These are phyloP conservation scores for Eupeodes luniger DNA, from an alignment of 2,888 invertebrate genomes.

Conservation along the genomic window DNA sequence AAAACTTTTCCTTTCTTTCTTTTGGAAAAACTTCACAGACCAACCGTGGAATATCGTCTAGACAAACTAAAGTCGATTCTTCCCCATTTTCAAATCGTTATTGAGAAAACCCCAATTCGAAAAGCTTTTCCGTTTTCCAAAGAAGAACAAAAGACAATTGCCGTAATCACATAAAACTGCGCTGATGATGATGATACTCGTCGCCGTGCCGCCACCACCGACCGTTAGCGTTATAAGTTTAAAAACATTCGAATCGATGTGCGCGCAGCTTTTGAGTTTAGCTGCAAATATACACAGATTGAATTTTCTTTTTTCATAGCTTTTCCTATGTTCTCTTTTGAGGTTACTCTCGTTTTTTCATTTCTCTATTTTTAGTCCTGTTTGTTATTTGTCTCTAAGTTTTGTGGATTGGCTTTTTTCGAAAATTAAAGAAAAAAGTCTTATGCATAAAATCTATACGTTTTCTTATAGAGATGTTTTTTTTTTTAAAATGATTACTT, in stretches of 20 bases:
- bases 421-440: constrained; percentile 31
- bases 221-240: constrained; percentile 47
- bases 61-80: constrained; percentile 68
- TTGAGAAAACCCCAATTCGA: constrained; percentile 43
- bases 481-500: constrained; percentile 41
- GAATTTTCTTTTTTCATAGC: constrained; percentile 27
- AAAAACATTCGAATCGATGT: constrained; percentile 47
- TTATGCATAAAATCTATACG: constrained; percentile 35
- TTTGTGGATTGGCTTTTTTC: constrained; percentile 41
- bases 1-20: constrained; percentile 29
- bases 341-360: neutral
- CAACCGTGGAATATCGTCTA: constrained; percentile 71
- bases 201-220: constrained; percentile 1
- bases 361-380: constrained; percentile 61
- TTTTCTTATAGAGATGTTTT: constrained; percentile 4
- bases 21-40: constrained; percentile 60
- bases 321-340: constrained; percentile 14
- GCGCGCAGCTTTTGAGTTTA: constrained; percentile 65
- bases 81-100: constrained; percentile 49
- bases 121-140: constrained; percentile 60
- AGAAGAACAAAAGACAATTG: constrained; percentile 20
- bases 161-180: constrained; percentile 36
- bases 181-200: neutral
- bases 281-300: constrained; percentile 27
- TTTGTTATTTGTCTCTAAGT: constrained; percentile 17